phyloP scores from a whole-genome alignment of 2,113 vertebrate genomes.

The Festucalex cinctus region DNA sequence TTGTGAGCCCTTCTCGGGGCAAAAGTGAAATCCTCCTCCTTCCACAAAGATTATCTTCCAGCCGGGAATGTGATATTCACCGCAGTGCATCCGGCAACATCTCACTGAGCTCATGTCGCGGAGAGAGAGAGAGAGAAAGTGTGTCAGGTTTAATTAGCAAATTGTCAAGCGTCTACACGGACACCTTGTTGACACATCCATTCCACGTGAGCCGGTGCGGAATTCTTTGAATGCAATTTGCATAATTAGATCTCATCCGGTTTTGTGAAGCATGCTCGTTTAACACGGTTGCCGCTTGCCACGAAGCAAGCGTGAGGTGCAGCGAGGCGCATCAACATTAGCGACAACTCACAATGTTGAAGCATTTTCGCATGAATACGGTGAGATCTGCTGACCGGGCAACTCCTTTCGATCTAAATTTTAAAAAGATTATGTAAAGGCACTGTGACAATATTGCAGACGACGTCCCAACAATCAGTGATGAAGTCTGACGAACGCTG shows the following conservation, averaged over 20 bases:
- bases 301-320: constrained; percentile 44
- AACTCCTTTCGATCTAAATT: neutral
- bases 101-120: constrained; percentile 45
- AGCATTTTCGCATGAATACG: constrained; percentile 67
- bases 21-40: constrained; percentile 52
- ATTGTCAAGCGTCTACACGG: constrained; percentile 59
- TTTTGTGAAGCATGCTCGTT: constrained; percentile 58
- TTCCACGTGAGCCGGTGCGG: constrained; percentile 72
- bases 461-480: neutral
- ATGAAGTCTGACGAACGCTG: neutral
- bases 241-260: constrained; percentile 78
- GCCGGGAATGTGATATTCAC: constrained; percentile 41
- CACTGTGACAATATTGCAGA: no score
- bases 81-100: constrained; percentile 33
- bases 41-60: constrained; percentile 50
- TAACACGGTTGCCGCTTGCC: constrained; percentile 55
- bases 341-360: constrained; percentile 56
- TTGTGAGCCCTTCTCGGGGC: constrained; percentile 27
- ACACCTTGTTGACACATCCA: constrained; percentile 73
- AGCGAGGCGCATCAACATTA: constrained; percentile 70
- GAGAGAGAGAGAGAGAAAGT: constrained; percentile 57
- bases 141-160: constrained; percentile 72
- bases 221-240: constrained; percentile 76
- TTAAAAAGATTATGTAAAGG: neutral
- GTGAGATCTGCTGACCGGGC: neutral